Percentiles rank a stretch among this genome's conserved stretches.
phyloP scores from a whole-genome alignment of 2,888 invertebrate species.

The Drosophila maculinotata region DNA sequence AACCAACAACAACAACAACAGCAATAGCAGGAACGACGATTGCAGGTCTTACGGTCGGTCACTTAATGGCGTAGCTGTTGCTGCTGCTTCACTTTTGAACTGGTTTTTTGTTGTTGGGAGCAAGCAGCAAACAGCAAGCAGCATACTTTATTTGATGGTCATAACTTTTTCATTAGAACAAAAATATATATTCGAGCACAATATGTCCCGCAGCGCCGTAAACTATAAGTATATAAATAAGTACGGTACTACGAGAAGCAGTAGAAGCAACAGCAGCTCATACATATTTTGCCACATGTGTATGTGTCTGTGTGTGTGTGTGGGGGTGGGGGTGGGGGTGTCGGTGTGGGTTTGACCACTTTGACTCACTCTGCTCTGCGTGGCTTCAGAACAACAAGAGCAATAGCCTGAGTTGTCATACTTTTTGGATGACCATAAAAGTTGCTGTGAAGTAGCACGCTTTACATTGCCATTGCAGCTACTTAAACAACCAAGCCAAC shows the following conservation, averaged over 20 bases:
- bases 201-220: slow-evolving; percentile 80
- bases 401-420: slow-evolving; percentile 77
- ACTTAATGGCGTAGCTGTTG: slow-evolving; percentile 67
- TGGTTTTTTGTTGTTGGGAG: slow-evolving; percentile 34
- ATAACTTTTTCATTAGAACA: slow-evolving; percentile 80
- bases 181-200: slow-evolving; percentile 78
- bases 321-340: slow-evolving; percentile 3
- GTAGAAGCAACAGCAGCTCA: slow-evolving; percentile 59
- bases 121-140: slow-evolving; percentile 42
- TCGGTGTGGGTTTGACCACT: no score
- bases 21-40: slow-evolving; percentile 44
- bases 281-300: slow-evolving; percentile 52
- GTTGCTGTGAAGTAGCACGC: slow-evolving; percentile 76
- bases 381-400: slow-evolving; percentile 54
- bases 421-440: slow-evolving; percentile 81
- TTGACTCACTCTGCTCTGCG: slow-evolving; percentile 32
- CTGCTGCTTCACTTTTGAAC: slow-evolving; percentile 71
- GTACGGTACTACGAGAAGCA: slow-evolving; percentile 54
- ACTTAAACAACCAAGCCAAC: slow-evolving; percentile 49
- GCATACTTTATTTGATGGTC: slow-evolving; percentile 80
- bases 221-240: slow-evolving; percentile 79
- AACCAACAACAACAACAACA: slow-evolving; percentile 30
- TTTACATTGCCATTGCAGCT: slow-evolving; percentile 65
- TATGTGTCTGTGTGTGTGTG: slow-evolving; percentile 22
- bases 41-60: slow-evolving; percentile 79